These are phyloP conservation scores for Neocloeon triangulifer DNA, from an alignment of 1,140 invertebrate genomes.

Conservation along the genomic window DNA sequence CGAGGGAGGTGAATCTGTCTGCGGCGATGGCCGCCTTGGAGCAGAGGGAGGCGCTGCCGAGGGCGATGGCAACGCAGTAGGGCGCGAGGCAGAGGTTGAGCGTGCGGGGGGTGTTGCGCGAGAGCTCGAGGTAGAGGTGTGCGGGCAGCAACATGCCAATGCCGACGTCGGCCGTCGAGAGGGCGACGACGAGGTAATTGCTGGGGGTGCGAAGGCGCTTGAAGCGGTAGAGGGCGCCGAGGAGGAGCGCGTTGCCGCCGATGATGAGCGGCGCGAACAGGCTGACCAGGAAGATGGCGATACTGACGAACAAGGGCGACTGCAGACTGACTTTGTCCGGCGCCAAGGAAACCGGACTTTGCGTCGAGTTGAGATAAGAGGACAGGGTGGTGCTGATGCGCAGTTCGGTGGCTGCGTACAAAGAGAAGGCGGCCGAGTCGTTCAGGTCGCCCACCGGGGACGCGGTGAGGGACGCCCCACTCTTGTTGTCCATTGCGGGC, in stretches of 20 bases:
- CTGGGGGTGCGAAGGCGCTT: constrained; percentile 36
- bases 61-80: constrained; percentile 33
- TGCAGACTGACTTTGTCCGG: not conserved
- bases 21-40: constrained; percentile 38
- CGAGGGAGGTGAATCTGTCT: constrained; percentile 35
- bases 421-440: not conserved
- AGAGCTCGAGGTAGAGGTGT: constrained; percentile 28
- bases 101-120: too few species aligned
- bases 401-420: not conserved
- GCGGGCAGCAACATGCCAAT: constrained; percentile 50
- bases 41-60: constrained; percentile 31
- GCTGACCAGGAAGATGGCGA: constrained; percentile 26
- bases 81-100: constrained; percentile 28
- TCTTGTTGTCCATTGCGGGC: not conserved
- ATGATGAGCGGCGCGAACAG: constrained; percentile 27
- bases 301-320: constrained; percentile 18
- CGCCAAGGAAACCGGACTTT: too few species aligned
- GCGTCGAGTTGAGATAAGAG: not conserved
- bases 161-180: constrained; percentile 48
- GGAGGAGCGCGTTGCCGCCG: constrained; percentile 25
- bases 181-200: constrained; percentile 46
- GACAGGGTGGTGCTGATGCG: not conserved
- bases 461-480: not conserved
- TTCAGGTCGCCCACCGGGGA: not conserved
- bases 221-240: constrained; percentile 30